These are phyloP conservation scores for Celastrina argiolus DNA, from an alignment of 2,888 invertebrate species.

Conservation along the genomic window DNA sequence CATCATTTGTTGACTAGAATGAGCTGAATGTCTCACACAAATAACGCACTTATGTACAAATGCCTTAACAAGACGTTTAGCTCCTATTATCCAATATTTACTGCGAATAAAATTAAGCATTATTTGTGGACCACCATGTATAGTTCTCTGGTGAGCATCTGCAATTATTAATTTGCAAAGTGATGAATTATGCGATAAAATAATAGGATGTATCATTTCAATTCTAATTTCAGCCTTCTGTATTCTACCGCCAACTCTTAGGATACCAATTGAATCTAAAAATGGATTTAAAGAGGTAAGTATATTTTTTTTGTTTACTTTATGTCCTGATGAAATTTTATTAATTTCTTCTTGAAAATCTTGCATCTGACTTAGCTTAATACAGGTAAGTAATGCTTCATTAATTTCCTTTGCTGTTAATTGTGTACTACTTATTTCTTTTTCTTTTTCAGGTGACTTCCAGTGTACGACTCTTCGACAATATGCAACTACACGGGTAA, in stretches of 20 bases:
- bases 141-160: slow-evolving; percentile 34
- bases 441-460: not conserved
- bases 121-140: slow-evolving; percentile 36
- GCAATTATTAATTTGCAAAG: slow-evolving; percentile 28
- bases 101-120: slow-evolving; percentile 30
- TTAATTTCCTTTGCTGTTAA: not conserved
- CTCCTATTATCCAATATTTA: slow-evolving; percentile 31
- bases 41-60: slow-evolving; percentile 27
- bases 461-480: too few relatives aligned
- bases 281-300: slow-evolving; percentile 20
- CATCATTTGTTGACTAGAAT: slow-evolving; percentile 30
- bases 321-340: not conserved
- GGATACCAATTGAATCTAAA: slow-evolving; percentile 17
- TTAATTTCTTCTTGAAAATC: not conserved
- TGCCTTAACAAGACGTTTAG: slow-evolving; percentile 26
- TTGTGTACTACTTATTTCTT: not conserved
- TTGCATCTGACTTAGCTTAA: slow-evolving; percentile 1
- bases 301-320: slow-evolving; percentile 6
- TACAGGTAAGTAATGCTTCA: slow-evolving; percentile 14
- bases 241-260: slow-evolving; percentile 24
- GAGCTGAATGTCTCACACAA: slow-evolving; percentile 28
- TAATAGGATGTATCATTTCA: slow-evolving; percentile 24
- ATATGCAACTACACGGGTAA: too few relatives aligned
- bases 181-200: slow-evolving; percentile 24
- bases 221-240: not conserved